A percentile compares a stretch with the other conserved stretches of the same genome.
These are phyloP conservation scores for Drosophila melanica DNA, from an alignment of 1,140 invertebrate species.

Conservation along the genomic window DNA sequence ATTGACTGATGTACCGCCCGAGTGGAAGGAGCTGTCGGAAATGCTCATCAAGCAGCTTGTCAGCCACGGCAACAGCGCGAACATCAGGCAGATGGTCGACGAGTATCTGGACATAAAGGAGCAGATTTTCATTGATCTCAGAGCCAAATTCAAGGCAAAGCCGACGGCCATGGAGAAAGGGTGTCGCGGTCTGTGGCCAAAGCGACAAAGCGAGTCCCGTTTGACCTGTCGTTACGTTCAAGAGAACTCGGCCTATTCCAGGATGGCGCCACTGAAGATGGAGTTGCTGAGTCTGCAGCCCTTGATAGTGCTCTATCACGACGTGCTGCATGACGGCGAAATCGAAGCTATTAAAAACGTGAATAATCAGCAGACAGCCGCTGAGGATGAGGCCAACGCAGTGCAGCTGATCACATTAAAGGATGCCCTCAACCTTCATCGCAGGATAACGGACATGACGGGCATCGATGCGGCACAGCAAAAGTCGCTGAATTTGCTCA, in stretches of 20 bases:
- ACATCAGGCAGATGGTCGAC: constrained; percentile 36
- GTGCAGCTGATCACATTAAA: constrained; percentile 19
- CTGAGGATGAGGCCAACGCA: constrained; percentile 87
- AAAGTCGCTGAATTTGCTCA: constrained; percentile 27
- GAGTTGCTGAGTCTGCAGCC: constrained; percentile 39
- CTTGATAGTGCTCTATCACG: constrained; percentile 35
- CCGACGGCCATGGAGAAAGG: constrained; percentile 24
- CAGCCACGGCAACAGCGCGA: constrained; percentile 9
- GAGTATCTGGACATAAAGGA: constrained; percentile 48
- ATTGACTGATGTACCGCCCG: too few relatives aligned
- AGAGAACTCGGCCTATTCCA: constrained; percentile 20
- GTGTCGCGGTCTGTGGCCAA: constrained; percentile 47
- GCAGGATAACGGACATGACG: constrained; percentile 32
- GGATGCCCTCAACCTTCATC: constrained; percentile 9
- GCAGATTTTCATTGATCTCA: constrained; percentile 35
- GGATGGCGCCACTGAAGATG: constrained; percentile 50
- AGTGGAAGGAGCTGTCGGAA: constrained; percentile 7
- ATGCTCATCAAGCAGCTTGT: constrained; percentile 16
- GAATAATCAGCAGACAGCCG: neutral
- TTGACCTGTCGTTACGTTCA: constrained; percentile 36
- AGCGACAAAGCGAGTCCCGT: neutral
- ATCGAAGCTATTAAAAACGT: constrained; percentile 14
- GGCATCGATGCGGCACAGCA: constrained; percentile 13
- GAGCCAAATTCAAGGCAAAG: constrained; percentile 22
- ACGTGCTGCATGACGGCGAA: constrained; percentile 46